A percentile compares a stretch with the other conserved stretches of the same genome.
phyloP scores from a whole-genome alignment of 1,140 invertebrate species.

The Streblospio benedicti region DNA sequence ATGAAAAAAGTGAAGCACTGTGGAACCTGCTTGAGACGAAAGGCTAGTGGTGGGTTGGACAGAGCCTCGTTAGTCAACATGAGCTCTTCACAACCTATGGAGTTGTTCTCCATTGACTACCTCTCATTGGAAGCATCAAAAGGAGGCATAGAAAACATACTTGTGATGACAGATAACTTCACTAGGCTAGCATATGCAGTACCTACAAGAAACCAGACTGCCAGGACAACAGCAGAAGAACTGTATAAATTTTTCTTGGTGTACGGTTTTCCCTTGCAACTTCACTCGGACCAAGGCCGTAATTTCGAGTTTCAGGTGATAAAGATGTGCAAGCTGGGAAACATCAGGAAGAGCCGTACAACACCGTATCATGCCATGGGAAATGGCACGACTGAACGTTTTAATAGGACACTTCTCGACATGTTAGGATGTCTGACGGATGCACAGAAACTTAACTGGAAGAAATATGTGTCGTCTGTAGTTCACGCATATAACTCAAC shows the following conservation, averaged over 20 bases:
- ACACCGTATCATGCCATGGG: conserved; percentile 25
- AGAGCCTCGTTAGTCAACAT: conserved; percentile 1
- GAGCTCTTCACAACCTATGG: neutral
- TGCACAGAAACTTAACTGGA: conserved; percentile 12
- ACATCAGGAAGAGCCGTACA: conserved; percentile 18
- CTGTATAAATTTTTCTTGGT: conserved; percentile 36
- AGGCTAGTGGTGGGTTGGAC: neutral
- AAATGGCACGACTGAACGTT: conserved; percentile 21
- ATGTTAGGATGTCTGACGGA: neutral
- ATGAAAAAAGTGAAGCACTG: neutral
- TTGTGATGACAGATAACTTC: conserved; percentile 42
- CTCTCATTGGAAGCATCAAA: conserved; percentile 4
- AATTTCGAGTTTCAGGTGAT: conserved; percentile 24
- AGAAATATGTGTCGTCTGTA: conserved; percentile 5
- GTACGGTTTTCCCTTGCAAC: conserved; percentile 39
- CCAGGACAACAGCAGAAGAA: conserved; percentile 35
- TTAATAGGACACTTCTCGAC: conserved; percentile 1
- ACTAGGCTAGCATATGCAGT: conserved; percentile 41
- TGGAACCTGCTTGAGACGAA: neutral
- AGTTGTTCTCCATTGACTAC: neutral
- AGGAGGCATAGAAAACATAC: conserved; percentile 21
- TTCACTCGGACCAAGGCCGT: conserved; percentile 40
- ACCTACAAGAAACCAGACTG: conserved; percentile 41
- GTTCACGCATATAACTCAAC: conserved; percentile 19
- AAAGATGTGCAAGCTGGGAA: conserved; percentile 17